Evolutionary conservation across 23 tunicate genomes (phyloP), one percentile per base, ranked within the genome.

Genomic region (Oikopleura dioica): DNA sequence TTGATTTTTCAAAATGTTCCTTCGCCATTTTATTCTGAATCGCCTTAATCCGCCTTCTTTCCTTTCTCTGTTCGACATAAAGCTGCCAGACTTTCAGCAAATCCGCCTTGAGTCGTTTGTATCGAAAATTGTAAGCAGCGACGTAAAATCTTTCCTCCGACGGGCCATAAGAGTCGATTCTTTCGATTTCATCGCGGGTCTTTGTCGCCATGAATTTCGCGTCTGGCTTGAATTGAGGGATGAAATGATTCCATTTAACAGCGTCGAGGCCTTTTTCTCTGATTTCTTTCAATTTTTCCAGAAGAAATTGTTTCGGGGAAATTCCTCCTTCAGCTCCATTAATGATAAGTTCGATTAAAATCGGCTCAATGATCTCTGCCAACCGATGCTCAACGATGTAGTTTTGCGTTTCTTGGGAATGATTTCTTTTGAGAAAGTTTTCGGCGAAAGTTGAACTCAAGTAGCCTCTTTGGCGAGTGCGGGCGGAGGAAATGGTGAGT

Each of bases 291-390:
- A 44, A 44, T 21, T 44, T 44, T 9, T 44, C 21, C 16, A 9
- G 21, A 44, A 44, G 9, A 44, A 44, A 44, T 9, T 44, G 9
- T 44, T 21, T 9, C 55, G 55, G 16, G 16, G 55, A 9, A 9
- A 9, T 21, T 9, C 21, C 21, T 9, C 55, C 55, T 9, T 44
- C 26, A 12, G 30, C 72, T 12, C 72, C 72, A 21, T 21, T 21
- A 63, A 63, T 63, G 16, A 63, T 2, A 23, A 63, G 72, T 23
- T 23, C 16, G 2, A 63, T 63, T 63, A 63, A 63, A 21, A 63
- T 28, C 26, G 72, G 72, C 26, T 63, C 72, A 63, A 63, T 63
- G 26, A 63, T 63, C 26, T 63, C 72, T 63, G 16, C 72, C 2
- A 63, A 12, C 30, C 72, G 72, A 31, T 63, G 72, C 2, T 63